Percentiles rank a stretch among this genome's conserved stretches.
Evolutionary conservation across 2,113 vertebrate genomes (phyloP).

Genomic region (Malurus elegans): DNA sequence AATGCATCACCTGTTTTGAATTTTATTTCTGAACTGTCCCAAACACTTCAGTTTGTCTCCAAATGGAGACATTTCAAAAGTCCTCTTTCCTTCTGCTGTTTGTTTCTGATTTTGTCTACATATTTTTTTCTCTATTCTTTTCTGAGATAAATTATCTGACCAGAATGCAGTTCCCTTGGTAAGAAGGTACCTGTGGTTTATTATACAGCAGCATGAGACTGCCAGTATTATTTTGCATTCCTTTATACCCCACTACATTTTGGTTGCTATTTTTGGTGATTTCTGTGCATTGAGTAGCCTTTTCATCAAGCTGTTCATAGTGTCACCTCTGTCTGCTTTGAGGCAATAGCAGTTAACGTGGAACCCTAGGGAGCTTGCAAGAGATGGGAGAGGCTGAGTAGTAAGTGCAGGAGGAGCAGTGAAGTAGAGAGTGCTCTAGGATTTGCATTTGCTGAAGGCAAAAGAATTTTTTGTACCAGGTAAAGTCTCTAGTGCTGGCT

Average conservation of each 20-base stretch:
- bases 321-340: constrained; percentile 42
- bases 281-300: constrained; percentile 13
- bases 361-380: background rate
- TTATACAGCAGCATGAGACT: constrained; percentile 36
- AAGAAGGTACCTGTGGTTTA: constrained; percentile 26
- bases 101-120: constrained; percentile 14
- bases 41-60: background rate
- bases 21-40: background rate
- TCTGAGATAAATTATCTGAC: constrained; percentile 51
- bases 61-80: background rate
- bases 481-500: background rate
- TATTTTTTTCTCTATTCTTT: constrained; percentile 41
- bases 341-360: background rate
- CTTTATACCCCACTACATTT: constrained; percentile 29
- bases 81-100: background rate
- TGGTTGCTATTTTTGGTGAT: constrained; percentile 29
- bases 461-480: background rate
- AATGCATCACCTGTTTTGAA: background rate
- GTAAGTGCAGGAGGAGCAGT: background rate
- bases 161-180: constrained; percentile 39
- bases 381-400: background rate
- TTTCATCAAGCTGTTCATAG: constrained; percentile 42
- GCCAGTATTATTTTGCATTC: constrained; percentile 46
- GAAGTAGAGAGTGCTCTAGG: background rate
- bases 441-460: background rate